phyloP scores from a whole-genome alignment of 2,888 invertebrate genomes.

The Agrochola lychnidis region DNA sequence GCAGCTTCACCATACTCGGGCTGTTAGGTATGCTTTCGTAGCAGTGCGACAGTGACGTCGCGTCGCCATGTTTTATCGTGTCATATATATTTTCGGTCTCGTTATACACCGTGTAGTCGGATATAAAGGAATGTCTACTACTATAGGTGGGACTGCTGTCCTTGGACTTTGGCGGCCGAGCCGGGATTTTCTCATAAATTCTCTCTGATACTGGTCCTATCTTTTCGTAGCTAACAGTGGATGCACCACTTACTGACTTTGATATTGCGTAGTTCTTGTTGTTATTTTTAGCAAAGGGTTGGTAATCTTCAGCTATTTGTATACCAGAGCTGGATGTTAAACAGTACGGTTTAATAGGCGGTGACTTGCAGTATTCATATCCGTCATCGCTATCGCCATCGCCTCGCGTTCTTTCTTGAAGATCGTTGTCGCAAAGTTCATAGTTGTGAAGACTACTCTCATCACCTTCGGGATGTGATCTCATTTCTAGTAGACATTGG shows the following conservation, averaged over 20 bases:
- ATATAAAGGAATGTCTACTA: conserved; percentile 83
- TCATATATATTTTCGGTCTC: conserved; percentile 92
- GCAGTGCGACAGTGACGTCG: conserved; percentile 88
- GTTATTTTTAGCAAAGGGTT: conserved; percentile 79
- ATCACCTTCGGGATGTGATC: conserved; percentile 88
- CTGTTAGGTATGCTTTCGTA: conserved; percentile 91
- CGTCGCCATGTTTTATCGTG: conserved; percentile 90
- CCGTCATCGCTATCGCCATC: conserved; percentile 88
- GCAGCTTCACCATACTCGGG: conserved; percentile 86
- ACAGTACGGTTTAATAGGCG: conserved; percentile 86
- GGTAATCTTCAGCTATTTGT: conserved; percentile 90
- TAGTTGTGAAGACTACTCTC: conserved; percentile 89
- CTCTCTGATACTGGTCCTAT: conserved; percentile 83
- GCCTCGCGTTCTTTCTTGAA: conserved; percentile 86
- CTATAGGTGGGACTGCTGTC: conserved; percentile 84
- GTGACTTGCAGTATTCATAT: conserved; percentile 87
- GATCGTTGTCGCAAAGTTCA: conserved; percentile 85
- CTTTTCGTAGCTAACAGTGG: conserved; percentile 87
- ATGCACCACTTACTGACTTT: conserved; percentile 87
- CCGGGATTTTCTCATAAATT: conserved; percentile 88
- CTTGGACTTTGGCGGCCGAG: conserved; percentile 80
- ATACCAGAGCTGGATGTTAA: conserved; percentile 84
- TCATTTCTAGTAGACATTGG: conserved; percentile 86
- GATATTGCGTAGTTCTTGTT: conserved; percentile 83
- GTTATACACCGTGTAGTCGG: conserved; percentile 85